A percentile compares a stretch with the other conserved stretches of the same genome.
Conservation (phyloP, 2,797 vertebrate species). For the Pipistrellus pipistrellus region DNA sequence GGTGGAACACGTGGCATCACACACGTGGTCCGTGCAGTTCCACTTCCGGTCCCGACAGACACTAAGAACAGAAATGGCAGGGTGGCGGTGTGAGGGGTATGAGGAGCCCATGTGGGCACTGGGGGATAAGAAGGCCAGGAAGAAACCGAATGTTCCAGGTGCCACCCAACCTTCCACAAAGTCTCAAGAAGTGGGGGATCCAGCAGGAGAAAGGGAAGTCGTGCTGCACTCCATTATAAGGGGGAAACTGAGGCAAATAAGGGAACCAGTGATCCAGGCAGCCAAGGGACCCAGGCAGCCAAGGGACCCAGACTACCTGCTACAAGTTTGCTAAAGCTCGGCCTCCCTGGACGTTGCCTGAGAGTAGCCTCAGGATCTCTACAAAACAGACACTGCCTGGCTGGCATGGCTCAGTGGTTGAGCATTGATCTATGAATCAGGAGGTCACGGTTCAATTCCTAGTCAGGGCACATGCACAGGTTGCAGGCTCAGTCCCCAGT, state of each 20-base stretch:
- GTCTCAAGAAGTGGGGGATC: not conserved
- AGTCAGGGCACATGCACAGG: no score
- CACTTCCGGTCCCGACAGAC: conserved; percentile 94
- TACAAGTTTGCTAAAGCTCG: not conserved
- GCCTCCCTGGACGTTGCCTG: not conserved
- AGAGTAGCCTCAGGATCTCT: not conserved
- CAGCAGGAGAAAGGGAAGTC: not conserved
- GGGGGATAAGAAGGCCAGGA: not conserved
- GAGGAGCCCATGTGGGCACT: not conserved
- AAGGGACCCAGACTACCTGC: not conserved
- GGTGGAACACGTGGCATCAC: conserved; percentile 93
- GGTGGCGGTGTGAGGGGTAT: not conserved
- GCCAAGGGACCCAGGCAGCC: not conserved
- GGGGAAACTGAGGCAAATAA: not conserved
- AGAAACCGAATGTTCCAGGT: not conserved
- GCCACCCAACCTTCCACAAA: not conserved
- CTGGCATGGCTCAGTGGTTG: no score
- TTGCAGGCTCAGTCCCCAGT: no score
- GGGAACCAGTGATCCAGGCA: fast-evolving
- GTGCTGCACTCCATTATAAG: not conserved
- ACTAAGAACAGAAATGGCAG: conserved; percentile 83
- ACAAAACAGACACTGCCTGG: not conserved
- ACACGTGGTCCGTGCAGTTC: conserved; percentile 92
- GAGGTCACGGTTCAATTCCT: no score
- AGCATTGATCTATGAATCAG: no score